Evolutionary conservation across 1,140 invertebrate genomes (phyloP).

Genomic region (Pseudomyrmex concolor): DNA sequence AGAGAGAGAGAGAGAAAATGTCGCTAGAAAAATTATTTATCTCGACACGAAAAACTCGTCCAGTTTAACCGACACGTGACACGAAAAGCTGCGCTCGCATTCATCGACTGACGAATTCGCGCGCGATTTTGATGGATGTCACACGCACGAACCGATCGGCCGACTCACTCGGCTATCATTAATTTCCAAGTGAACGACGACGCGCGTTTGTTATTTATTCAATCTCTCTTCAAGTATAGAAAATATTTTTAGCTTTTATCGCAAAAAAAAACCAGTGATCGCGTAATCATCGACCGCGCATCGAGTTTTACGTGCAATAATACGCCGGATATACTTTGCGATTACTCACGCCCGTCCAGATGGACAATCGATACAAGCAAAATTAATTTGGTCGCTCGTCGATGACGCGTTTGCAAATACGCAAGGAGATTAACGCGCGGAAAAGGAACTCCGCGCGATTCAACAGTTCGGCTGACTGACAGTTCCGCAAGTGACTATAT

Average conservation of each 20-base stretch:
- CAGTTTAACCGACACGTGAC: background rate
- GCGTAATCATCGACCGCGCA: no score
- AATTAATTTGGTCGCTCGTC: background rate
- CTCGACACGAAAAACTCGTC: background rate
- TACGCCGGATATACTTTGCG: background rate
- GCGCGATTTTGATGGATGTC: slow-evolving; percentile 23
- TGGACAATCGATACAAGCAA: background rate
- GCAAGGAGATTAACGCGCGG: background rate
- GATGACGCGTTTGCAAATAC: background rate
- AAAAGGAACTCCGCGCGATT: background rate
- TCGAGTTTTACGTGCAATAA: no score
- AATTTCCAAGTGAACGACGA: slow-evolving; percentile 7
- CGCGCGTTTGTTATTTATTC: background rate
- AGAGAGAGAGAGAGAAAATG: background rate
- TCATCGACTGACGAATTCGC: slow-evolving; percentile 25
- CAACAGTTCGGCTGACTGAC: background rate
- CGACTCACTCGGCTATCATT: slow-evolving; percentile 7
- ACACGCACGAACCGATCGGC: slow-evolving; percentile 21
- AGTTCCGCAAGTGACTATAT: background rate
- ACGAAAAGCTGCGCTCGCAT: background rate
- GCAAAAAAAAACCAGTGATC: slow-evolving; percentile 8
- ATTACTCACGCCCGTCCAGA: background rate
- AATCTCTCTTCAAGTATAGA: background rate
- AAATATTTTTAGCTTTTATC: background rate
- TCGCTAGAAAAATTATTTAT: slow-evolving; percentile 34